Conservation (phyloP, 37 sponge, comb jelly and placozoan species). For the Cliona cf. orientalis region DNA sequence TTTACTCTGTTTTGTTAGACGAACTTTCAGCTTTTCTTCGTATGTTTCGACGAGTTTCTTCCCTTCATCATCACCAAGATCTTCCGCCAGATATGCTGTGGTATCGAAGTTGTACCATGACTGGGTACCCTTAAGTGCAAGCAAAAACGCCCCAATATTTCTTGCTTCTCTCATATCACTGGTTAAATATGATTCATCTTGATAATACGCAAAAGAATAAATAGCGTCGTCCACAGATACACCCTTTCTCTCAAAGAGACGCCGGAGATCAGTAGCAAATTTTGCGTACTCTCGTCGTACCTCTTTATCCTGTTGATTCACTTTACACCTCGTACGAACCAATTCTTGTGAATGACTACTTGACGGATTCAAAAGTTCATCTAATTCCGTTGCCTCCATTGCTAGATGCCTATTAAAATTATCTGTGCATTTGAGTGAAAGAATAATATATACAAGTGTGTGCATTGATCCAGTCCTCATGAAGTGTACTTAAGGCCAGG, state of each 20-base stretch:
- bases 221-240: background rate
- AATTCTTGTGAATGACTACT: background rate
- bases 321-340: background rate
- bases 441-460: no score
- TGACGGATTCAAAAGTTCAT: background rate
- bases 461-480: no score
- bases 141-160: background rate
- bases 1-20: background rate
- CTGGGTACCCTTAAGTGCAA: background rate
- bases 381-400: background rate
- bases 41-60: background rate
- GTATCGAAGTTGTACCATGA: background rate
- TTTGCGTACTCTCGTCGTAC: background rate
- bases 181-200: background rate
- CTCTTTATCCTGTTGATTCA: background rate
- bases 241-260: background rate
- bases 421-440: no score
- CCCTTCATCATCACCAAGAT: background rate
- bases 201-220: background rate
- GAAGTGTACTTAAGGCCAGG: no score
- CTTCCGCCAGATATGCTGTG: background rate
- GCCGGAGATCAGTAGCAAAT: background rate
- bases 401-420: background rate
- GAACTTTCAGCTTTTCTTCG: background rate
- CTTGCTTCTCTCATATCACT: background rate